Evolutionary conservation across 2,113 vertebrate genomes (phyloP), one percentile per base, ranked within the genome.

Genomic region (Marcusenius ussheri): DNA sequence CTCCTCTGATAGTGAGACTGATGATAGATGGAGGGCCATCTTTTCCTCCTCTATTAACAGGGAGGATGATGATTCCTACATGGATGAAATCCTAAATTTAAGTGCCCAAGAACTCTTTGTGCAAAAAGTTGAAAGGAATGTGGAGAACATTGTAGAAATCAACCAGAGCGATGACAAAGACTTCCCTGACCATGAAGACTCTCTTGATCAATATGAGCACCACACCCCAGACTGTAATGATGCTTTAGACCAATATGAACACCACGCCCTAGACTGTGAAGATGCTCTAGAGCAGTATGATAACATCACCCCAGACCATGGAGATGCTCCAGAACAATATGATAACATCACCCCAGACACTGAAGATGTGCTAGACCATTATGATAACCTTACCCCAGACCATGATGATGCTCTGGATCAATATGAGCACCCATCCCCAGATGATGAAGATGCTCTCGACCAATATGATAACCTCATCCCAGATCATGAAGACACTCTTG

Each of bases 31-130:
- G 96, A 94, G 96, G 93, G 89, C 93, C 2, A 96, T 96, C 91
- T 96, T 96, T 90, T 96, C 96, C 31, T 96, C 96, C 45, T 96
- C 96, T 8, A 96, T 96, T 87, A 96, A 96, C 89, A 96, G 91
- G 91, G 96, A 96, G 92, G 96, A 96, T 15, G 96, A 96, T 31
- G 96, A 96, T 91, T 95, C 95, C 39, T 96, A 96, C 89, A 91
- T 96, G 91, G 90, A 83, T 51, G 95, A 96, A 88, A 95, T 92
- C 90, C 95, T 96, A 85, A 90, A 96, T 88, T 90, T 96, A 39
- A 96, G 95, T 80, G 96, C 96, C 39, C 95, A 96, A 88, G 96
- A 96, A 39, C 95, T 96, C 56, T 96, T 96, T 91, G 94, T 96
- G 51, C 95, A 96, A 90, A 96, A 95, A 90, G 86, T 93, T 83